Evolutionary conservation across 2,797 vertebrate species (phyloP), one percentile per base, ranked within the genome.

Genomic region (Lateolabrax maculatus): DNA sequence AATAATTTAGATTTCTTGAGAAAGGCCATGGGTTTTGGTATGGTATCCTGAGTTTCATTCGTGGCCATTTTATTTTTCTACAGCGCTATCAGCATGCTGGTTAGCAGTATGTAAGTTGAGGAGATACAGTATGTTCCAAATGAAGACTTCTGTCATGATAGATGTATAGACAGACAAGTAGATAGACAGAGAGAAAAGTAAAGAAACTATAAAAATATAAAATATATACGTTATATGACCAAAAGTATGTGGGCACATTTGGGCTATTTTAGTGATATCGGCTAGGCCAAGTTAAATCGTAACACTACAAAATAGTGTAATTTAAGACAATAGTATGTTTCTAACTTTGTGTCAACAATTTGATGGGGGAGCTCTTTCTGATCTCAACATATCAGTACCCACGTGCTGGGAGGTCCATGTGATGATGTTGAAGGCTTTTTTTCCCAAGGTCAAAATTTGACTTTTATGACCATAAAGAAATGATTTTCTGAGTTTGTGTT

Each of bases 21-120:
- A 43, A 72, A 44, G 72, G 25, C 46, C 25, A 31, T 7, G 15
- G 27, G 25, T 48, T 63, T 23, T 63, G 31, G 9, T 55, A 71
- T 49, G 66, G 48, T 57, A 64, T 71, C 36, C 29, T 41, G 37
- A n/a, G 29, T 75, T 49, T 82, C 58, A 74, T 77, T 58, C 68
- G 58, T 68, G 43, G 75, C 39, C n/a, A 61, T 83, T 75, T 81
- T 49, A 27, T 73, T 61, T 75, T 79, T 75, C 27, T 21, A 65
- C 51, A 56, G 76, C 46, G 11, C 12, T 57, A 46, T 48, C 63
- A 55, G 56, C 37, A 51, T 19, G 27, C 36, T 79, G 48, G 67
- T 44, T 69, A 31, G 36, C 53, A 65, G 61, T 21, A 57, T n/a
- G 46, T 18, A 66, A 36, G 58, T 60, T 68, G 61, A 41, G 16